Percentiles rank a stretch among this genome's conserved stretches.
Evolutionary conservation across 1,140 invertebrate species (phyloP).

Genomic region (Sitophilus oryzae): DNA sequence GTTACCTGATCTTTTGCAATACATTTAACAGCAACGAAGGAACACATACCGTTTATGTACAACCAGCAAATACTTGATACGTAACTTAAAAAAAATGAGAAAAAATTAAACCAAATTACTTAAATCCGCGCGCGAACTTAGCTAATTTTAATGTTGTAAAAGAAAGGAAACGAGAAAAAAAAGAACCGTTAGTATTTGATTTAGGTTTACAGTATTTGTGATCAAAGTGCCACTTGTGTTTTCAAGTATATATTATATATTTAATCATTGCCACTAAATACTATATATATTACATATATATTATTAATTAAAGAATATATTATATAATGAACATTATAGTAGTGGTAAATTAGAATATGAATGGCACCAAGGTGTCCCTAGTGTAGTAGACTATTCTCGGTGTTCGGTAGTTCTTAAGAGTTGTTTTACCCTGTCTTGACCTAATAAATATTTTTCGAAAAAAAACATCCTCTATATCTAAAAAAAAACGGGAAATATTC

Average conservation of each 20-base stretch:
- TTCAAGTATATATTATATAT: constrained; percentile 40
- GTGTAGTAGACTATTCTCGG: constrained; percentile 37
- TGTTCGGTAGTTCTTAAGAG: constrained; percentile 40
- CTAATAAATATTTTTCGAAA: constrained; percentile 17
- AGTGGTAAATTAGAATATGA: constrained; percentile 19
- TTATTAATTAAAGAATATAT: constrained; percentile 38
- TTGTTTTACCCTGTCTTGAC: constrained; percentile 21
- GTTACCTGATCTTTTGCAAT: constrained; percentile 27
- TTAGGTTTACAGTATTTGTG: constrained; percentile 45
- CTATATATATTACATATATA: constrained; percentile 41
- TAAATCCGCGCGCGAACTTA: constrained; percentile 16
- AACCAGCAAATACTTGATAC: constrained; percentile 21
- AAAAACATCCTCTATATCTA: neutral
- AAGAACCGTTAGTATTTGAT: constrained; percentile 34
- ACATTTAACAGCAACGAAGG: constrained; percentile 23
- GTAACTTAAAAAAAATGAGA: constrained; percentile 7
- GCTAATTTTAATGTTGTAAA: constrained; percentile 7
- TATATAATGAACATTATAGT: constrained; percentile 33
- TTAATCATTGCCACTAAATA: constrained; percentile 43
- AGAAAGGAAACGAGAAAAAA: neutral
- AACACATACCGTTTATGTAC: constrained; percentile 14
- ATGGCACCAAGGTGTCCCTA: constrained; percentile 32
- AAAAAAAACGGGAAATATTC: neutral
- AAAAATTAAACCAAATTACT: constrained; percentile 9
- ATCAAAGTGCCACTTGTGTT: constrained; percentile 45